Evolutionary conservation across 1,140 invertebrate species (phyloP), one percentile per base, ranked within the genome.

Genomic region (Neotoxoptera formosana): DNA sequence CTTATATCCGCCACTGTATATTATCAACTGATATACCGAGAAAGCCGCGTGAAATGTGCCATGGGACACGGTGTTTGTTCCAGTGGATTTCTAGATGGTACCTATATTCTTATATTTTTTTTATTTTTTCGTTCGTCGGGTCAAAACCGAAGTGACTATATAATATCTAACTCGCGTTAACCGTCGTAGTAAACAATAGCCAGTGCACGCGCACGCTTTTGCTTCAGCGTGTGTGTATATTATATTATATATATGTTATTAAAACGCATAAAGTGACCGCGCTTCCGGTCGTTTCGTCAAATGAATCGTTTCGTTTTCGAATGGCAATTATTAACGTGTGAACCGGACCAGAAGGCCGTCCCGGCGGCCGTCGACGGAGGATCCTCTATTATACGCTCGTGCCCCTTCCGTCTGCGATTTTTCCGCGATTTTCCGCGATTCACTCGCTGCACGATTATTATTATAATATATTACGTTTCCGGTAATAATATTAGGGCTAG

Each of bases 271-370:
- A 90, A 60, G 89, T 67, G 36, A 45, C 36, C 60, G 23, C 36
- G 36, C 36, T 90, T 90, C 89, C 89, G 89, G 89, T 90, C 20
- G 23, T 90, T 53, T 56, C 34, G n/a, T 51, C 88, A 34, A 53
- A 89, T 34, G 88, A 89, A 48, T n/a, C 30, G 87, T 89, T 89
- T 67, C 0, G 45, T 60, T 53, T 90, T 36, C 1, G 25, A 56
- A 25, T 9, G 25, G 89, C 7, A 47, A 90, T 90, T 90, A 90
- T 90, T 90, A 56, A 30, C 89, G n/a, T 90, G 89, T 90, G 56
- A 90, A 90, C 89, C 36, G 53, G 89, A 56, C 89, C 36, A 90
- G 21, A 67, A 47, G 89, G 25, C 11, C 56, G 25, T 67, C 89
- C 36, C 20, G 3, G 30, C 60, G 25, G 41, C 47, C 36, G 23